phyloP scores from a whole-genome alignment of 2,113 vertebrate genomes.

The Oreamnos americanus region DNA sequence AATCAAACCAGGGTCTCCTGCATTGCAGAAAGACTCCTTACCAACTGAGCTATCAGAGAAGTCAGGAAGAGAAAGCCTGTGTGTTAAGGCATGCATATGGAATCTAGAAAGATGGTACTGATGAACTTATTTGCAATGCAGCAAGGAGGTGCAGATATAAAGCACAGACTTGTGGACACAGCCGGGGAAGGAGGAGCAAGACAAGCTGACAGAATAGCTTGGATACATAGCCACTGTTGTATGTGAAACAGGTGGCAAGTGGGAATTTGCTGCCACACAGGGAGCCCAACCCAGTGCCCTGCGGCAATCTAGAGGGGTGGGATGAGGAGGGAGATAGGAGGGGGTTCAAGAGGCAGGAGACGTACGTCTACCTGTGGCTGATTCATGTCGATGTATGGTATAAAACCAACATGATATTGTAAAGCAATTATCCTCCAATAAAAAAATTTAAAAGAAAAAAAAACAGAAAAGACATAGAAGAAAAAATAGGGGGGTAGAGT shows the following conservation, averaged over 20 bases:
- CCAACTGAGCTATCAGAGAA: not conserved
- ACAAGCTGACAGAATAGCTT: not conserved
- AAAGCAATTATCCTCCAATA: not conserved
- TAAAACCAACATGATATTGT: not conserved
- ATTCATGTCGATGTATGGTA: not conserved
- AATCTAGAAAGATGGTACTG: not conserved
- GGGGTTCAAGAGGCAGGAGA: not conserved
- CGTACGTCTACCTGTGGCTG: not conserved
- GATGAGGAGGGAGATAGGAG: not conserved
- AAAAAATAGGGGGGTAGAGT: not conserved
- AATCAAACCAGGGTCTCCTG: not conserved
- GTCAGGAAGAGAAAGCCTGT: not conserved
- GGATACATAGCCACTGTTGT: accelerated
- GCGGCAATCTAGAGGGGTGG: not conserved
- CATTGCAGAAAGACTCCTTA: not conserved
- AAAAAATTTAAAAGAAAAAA: not conserved
- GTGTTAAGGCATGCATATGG: not conserved
- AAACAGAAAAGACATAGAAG: not conserved
- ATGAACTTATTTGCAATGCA: not conserved
- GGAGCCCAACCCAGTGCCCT: not conserved
- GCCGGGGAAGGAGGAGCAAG: accelerated
- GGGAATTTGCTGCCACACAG: not conserved
- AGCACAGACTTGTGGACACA: not conserved
- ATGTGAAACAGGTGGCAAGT: not conserved
- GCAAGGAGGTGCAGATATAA: not conserved